phyloP scores from a whole-genome alignment of 2,888 invertebrate species.

The Colletes collaris region DNA sequence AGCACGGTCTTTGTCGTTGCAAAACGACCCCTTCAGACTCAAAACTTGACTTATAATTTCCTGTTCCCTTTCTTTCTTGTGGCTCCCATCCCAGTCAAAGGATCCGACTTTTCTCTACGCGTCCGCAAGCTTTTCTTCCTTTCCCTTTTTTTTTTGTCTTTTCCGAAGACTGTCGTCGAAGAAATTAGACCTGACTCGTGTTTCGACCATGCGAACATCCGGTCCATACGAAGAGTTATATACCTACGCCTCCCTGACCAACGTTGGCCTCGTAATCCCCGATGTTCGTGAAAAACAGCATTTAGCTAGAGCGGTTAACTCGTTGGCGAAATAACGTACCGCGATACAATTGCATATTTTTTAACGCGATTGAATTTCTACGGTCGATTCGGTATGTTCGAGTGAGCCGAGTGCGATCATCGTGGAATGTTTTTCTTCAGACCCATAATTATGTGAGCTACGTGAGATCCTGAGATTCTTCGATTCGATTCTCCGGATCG shows the following conservation, averaged over 20 bases:
- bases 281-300: conserved; percentile 4
- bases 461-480: conserved; percentile 32
- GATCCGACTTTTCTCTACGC: conserved; percentile 48
- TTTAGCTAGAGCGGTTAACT: conserved; percentile 1
- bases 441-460: conserved; percentile 37
- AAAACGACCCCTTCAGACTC: conserved; percentile 51
- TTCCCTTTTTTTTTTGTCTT: conserved; percentile 60
- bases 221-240: conserved; percentile 60
- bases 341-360: neutral
- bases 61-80: conserved; percentile 44
- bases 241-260: conserved; percentile 36
- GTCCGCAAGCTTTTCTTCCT: conserved; percentile 53
- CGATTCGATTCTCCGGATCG: conserved; percentile 33
- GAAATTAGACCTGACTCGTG: conserved; percentile 75
- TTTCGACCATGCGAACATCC: conserved; percentile 73
- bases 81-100: conserved; percentile 44
- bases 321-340: neutral
- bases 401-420: neutral
- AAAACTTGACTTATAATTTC: conserved; percentile 65
- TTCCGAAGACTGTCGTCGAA: conserved; percentile 65
- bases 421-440: neutral
- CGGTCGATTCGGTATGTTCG: too few species aligned
- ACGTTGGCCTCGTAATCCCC: conserved; percentile 16
- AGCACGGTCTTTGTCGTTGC: conserved; percentile 59
- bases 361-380: neutral